Evolutionary conservation across 2,888 invertebrate species (phyloP), one percentile per base, ranked within the genome.

Genomic region (Scaeva pyrastri): DNA sequence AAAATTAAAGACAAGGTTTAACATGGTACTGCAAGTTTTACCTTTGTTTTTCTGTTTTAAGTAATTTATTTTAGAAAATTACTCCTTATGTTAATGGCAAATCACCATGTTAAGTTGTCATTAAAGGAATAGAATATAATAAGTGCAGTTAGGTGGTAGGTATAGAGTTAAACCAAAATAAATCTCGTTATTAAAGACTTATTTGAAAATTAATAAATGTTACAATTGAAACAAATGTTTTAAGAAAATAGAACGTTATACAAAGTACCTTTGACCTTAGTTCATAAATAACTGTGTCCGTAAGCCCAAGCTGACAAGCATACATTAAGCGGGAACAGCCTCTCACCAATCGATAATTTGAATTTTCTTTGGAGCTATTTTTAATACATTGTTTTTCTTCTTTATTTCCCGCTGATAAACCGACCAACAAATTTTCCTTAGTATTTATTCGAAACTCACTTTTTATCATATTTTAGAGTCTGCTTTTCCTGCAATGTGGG

Each of bases 241-340:
- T 58, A 50, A 21, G n/a, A 60, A 76, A 0, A n/a, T n/a, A 8
- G 11, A 55, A 55, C 68, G 43, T 77, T 39, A 36, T 23, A 26
- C 8, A 31, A 31, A 31, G 60, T 94, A 97, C 97, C 94, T 96
- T 96, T 90, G 95, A 95, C 90, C 95, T 95, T 89, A 97, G 94
- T 89, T 96, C 94, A 89, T 95, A 95, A 89, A 96, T 94, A 88
- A 97, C 97, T 88, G 95, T 94, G 88, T 95, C 94, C 91, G 96
- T 95, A 93, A 97, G 95, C 70, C 96, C 97, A 92, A 97, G 97
- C 93, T 97, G 97, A 91, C 97, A 97, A 90, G 97, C 97, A 93
- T 97, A 97, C 97, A 98, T 97, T 91, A 98, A 95, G 89, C 95
- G 95, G 88, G 97, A 96, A 92, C 97, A 97, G 90, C 97, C 96